Evolutionary conservation across 1,140 invertebrate species (phyloP).

Genomic region (Cephus cinctus): DNA sequence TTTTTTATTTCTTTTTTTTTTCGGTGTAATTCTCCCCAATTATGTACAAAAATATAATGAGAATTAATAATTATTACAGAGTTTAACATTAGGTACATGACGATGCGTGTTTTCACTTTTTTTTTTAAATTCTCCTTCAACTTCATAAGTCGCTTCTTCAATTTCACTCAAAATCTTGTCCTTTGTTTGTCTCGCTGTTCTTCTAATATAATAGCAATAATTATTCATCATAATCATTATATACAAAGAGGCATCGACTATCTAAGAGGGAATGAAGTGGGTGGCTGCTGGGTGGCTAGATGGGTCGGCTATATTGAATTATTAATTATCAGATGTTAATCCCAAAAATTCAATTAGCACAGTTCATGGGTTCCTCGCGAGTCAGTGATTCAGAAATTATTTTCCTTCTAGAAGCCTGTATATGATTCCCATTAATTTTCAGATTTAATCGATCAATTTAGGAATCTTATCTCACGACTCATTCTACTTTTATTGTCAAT

Average conservation of each 20-base stretch:
- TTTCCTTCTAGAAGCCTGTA: no score
- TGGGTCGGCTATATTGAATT: neutral
- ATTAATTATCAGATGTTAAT: neutral
- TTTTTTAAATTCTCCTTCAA: neutral
- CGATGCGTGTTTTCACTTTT: conserved; percentile 14
- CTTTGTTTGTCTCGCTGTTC: neutral
- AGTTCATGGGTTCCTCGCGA: no score
- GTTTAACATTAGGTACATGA: conserved; percentile 39
- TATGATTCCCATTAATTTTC: no score
- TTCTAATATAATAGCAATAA: no score
- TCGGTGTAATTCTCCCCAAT: conserved; percentile 38
- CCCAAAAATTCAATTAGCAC: no score
- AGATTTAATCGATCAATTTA: no score
- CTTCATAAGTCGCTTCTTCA: neutral
- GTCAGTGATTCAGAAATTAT: no score
- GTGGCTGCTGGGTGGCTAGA: neutral
- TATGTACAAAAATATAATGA: conserved; percentile 53
- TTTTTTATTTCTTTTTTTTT: conserved; percentile 32
- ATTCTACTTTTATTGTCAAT: no score
- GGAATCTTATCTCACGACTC: no score
- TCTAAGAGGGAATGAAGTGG: neutral
- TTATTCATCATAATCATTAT: conserved; percentile 1
- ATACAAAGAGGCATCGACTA: neutral
- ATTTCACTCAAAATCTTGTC: neutral
- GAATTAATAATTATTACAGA: conserved; percentile 43